phyloP scores from a whole-genome alignment of 2,113 vertebrate species.

The Dromas ardeola region DNA sequence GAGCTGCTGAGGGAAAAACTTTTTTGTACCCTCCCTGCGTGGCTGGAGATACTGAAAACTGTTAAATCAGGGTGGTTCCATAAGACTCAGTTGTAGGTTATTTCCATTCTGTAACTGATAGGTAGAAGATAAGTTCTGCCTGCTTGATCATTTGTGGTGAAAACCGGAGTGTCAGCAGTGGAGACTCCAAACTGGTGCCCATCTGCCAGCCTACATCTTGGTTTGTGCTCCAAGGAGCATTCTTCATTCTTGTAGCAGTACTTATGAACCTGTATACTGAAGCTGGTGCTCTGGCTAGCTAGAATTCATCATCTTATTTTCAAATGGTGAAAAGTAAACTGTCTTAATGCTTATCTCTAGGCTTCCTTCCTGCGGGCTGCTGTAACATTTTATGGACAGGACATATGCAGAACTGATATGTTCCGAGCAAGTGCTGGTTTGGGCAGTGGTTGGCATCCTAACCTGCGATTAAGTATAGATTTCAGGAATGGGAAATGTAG shows the following conservation, averaged over 20 bases:
- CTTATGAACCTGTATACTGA: no score
- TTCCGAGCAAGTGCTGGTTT: neutral
- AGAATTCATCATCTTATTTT: neutral
- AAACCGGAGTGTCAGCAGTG: neutral
- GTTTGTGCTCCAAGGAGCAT: neutral
- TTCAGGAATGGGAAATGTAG: neutral
- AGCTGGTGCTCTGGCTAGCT: neutral
- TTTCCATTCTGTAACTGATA: neutral
- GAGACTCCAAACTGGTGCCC: neutral
- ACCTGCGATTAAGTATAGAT: neutral
- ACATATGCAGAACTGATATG: neutral
- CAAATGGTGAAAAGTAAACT: neutral
- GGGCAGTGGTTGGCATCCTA: neutral
- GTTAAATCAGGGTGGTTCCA: neutral
- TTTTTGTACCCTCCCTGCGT: accelerated
- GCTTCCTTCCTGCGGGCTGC: neutral
- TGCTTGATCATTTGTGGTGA: neutral
- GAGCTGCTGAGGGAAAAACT: neutral
- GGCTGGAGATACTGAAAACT: neutral
- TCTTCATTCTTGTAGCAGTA: neutral
- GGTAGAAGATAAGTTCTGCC: neutral
- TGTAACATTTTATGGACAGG: neutral
- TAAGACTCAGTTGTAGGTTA: neutral
- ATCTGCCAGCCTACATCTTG: neutral
- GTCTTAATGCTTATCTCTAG: neutral